These are phyloP conservation scores for Larimichthys polyactis DNA, from an alignment of 2,113 vertebrate species.

Conservation along the genomic window DNA sequence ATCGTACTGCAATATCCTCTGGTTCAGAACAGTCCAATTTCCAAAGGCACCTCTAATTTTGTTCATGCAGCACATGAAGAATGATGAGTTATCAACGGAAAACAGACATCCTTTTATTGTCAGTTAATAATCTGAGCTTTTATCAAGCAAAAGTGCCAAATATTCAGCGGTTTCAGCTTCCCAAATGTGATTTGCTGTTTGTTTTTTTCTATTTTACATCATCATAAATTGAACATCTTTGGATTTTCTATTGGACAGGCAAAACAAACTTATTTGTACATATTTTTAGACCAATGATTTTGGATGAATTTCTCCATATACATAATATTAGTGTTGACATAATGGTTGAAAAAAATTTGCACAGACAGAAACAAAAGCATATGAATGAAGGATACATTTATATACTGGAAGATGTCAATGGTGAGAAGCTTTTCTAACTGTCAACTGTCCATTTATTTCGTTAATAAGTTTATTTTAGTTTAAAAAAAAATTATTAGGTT, in stretches of 20 bases:
- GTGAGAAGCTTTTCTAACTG: not conserved
- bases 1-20: conserved; percentile 64
- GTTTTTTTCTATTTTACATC: not conserved
- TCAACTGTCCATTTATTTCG: not conserved
- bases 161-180: not conserved
- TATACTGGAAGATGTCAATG: not conserved
- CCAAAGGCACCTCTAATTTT: conserved; percentile 69
- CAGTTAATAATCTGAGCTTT: not conserved
- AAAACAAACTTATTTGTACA: not conserved
- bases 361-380: no score
- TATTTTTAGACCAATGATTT: not conserved
- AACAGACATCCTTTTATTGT: not conserved
- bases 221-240: not conserved
- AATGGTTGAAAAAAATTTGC: not conserved
- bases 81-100: not conserved
- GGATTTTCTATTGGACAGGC: not conserved
- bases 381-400: not conserved
- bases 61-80: conserved; percentile 50
- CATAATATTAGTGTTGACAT: not conserved
- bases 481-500: not conserved
- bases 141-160: not conserved
- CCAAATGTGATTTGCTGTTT: not conserved
- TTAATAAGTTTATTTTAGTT: not conserved
- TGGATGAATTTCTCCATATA: not conserved
- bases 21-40: not conserved